Evolutionary conservation across 2,113 vertebrate genomes (phyloP).

Genomic region (Paramisgurnus dabryanus): DNA sequence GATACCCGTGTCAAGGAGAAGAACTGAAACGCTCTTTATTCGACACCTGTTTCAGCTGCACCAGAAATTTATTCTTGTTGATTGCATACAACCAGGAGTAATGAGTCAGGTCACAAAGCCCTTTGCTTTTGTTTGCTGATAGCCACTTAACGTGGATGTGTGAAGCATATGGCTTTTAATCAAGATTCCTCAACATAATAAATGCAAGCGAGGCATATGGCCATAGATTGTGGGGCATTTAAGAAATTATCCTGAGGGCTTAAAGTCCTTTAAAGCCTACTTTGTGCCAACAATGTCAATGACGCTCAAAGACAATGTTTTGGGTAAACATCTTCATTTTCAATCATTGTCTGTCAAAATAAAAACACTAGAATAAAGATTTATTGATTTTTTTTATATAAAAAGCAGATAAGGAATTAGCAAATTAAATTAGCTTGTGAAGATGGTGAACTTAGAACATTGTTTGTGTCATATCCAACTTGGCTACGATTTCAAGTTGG

Average conservation of each 20-base stretch:
- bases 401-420: background rate
- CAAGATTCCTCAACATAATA: slow-evolving; percentile 14
- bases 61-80: slow-evolving; percentile 7
- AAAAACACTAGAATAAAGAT: background rate
- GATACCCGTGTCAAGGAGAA: slow-evolving; percentile 4
- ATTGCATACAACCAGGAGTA: slow-evolving; percentile 22
- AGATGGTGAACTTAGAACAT: background rate
- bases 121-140: slow-evolving; percentile 19
- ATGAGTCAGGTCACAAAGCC: slow-evolving; percentile 29
- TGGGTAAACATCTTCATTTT: background rate
- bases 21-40: slow-evolving; percentile 19
- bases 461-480: too few species aligned
- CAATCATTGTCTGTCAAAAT: background rate
- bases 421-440: background rate
- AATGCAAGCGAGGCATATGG: slow-evolving; percentile 13
- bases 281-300: background rate
- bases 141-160: slow-evolving; percentile 26
- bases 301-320: background rate
- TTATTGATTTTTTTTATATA: background rate
- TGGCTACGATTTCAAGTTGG: too few species aligned
- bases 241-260: background rate
- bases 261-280: slow-evolving; percentile 3
- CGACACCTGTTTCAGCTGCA: slow-evolving; percentile 3
- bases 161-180: slow-evolving; percentile 32
- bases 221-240: background rate